Evolutionary conservation across 2,797 vertebrate species (phyloP), one percentile per base, ranked within the genome.

Genomic region (Chelidonichthys spinosus): DNA sequence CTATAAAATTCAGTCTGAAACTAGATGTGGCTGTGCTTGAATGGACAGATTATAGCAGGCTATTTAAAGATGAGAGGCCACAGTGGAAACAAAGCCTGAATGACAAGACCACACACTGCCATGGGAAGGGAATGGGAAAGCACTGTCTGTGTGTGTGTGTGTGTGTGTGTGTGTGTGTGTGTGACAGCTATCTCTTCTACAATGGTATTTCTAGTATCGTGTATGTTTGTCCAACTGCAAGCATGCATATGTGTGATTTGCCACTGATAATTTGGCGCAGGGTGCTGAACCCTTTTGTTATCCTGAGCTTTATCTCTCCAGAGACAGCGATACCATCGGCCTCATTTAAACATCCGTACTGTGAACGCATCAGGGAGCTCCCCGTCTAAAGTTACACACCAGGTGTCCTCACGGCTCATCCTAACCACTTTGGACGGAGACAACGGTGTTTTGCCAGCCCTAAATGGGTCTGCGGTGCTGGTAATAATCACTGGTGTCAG

Each of bases 21-120:
- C 54, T 52, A 35, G 43, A 86, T 72, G 86, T 56, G 87, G 69
- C 82, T 72, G 74, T 63, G 72, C 81, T 76, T 68, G 68, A 88
- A 82, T 69, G 67, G 82, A 82, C 84, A 84, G 80, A 85, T 87
- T 89, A 74, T 69, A 81, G 81, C 53, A 39, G 60, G 69, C 76
- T 93, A 85, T 90, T 89, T 92, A 87, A 88, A 90, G 85, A 87
- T 52, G 62, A 81, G 85, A 88, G 78, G 78, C 84, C 81, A 63
- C 76, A 60, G 65, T 81, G 79, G 85, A 89, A 89, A 85, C 79
- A 83, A 85, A 89, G 65, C 62, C 67, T 77, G 83, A 82, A 79
- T 76, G 83, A 85, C 84, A 76, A 87, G 89, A 91, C 90, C 92
- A 91, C 90, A 92, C 91, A 89, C 74, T 50, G 69, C 37, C 63